Base-by-base conservation (phyloP, 2,888 invertebrate genomes). In the Encarsia formosa region DNA sequence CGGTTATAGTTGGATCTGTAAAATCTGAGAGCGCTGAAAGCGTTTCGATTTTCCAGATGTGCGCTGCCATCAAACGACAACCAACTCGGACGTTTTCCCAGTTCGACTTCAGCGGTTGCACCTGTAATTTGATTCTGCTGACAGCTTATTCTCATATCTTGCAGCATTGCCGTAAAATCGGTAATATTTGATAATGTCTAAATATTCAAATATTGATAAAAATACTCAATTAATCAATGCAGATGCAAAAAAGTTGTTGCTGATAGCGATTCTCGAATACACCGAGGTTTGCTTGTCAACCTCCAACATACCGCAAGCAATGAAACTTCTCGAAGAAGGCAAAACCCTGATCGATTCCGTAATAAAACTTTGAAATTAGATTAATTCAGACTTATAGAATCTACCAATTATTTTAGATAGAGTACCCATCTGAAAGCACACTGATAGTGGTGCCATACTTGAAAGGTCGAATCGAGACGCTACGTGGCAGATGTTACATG, bases 111-210 rank as follows among this genome's bases (percentile, higher is more conserved):
- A 73, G 74, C 2, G 72, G 76, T 39, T 85, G 85, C 61, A 79
- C 81, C 61, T 85, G 85, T 64, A 67, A 77, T 26, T 60, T 77
- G 11, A 82, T 83, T 54, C 67, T 84, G 39, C 71, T 74, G 23
- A 76, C 79, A 0, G 78, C 80, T 37, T 85, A 83, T 61, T 75
- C 76, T 2, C 80, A 83, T 63, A 72, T 82, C 39, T 73, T 83
- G 29, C 77, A 79, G 1, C 84, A 85, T 64, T 83, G 81, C 63
- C 77, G 75, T 40, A 81, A 80, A 40, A 80, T 82, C 50, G 80
- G 82, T 81, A 68, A 70, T 43, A 11, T 16, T n/a, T 41, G 9
- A 26, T 11, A 16, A 32, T 20, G 34, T 34, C 13, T 39, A 11
- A 24, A 39, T 32, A 18, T 13, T 38, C n/a, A 34, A 34, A n/a